Base-by-base conservation (phyloP, 2,888 invertebrate genomes). In the Oscheius sp. region DNA sequence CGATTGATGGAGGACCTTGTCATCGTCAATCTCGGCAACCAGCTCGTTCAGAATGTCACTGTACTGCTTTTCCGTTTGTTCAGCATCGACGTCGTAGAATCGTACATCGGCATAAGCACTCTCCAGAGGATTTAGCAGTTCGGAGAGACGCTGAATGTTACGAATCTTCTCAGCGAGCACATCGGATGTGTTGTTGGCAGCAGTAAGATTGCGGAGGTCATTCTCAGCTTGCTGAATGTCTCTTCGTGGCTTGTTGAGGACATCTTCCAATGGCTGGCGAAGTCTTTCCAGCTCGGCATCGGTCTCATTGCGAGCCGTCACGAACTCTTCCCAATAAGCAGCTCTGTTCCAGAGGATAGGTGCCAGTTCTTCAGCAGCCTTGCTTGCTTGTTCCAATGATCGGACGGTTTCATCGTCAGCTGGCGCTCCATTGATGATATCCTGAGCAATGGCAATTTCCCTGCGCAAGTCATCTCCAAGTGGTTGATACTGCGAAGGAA, bases 21-120 rank as follows among this genome's bases (percentile, higher is more conserved):
- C 79, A 59, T 79, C 79, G 33, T 78, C 75, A 51, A 79, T 70
- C 51, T 81, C 81, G 11, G 72, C 63, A 51, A 48, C 66, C 48
- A 82, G 50, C 33, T 78, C 79, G 59, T 68, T 73, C 57, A 80
- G 74, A 10, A 77, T 74, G 59, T 84, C 81, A 48, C 81, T 82
- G 75, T 77, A 82, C 48, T 83, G 80, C 35, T 80, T 76, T 53
- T 78, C 75, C 57, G 78, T 76, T 68, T 85, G 81, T 57, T 85
- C 83, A 57, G 80, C 74, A 53, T 85, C 84, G 10, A 82, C 81
- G 55, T 85, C 83, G 71, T 82, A 75, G 79, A 85, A 85, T 70
- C 85, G 82, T 29, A 84, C 83, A 70, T 84, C 84, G n/a, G 81
- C 78, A 65, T 84, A 80, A n/a, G 83, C 83, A 68, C 77, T 82